Evolutionary conservation across 2,797 vertebrate genomes (phyloP).

Genomic region (Cynopterus sphinx): DNA sequence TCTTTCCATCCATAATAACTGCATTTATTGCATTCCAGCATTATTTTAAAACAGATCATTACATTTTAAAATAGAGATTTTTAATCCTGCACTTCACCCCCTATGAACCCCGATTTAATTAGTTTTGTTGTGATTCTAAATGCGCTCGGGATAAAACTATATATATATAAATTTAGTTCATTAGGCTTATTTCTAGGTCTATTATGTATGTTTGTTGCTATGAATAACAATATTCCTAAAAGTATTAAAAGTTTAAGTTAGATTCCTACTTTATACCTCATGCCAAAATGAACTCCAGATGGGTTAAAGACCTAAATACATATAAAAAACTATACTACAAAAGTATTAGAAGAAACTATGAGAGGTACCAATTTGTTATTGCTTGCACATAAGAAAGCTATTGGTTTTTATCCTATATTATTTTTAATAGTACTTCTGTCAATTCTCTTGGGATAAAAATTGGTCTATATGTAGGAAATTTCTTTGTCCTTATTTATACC

Average conservation of each 20-base stretch:
- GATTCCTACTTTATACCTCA: not conserved
- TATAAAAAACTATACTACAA: not conserved
- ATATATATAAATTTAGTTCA: not conserved
- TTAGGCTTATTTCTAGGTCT: not conserved
- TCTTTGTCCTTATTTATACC: not conserved
- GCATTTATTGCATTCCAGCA: not conserved
- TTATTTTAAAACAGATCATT: too few relatives aligned
- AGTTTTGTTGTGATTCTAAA: not conserved
- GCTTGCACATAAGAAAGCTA: not conserved
- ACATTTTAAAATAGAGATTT: not conserved
- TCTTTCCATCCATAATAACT: not conserved
- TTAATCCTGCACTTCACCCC: not conserved
- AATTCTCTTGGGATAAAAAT: not conserved
- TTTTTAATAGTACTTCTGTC: not conserved
- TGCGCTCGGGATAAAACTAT: not conserved
- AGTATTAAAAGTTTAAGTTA: not conserved
- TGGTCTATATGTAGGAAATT: not conserved
- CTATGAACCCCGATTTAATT: not conserved
- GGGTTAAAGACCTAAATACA: not conserved
- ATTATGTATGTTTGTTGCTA: not conserved
- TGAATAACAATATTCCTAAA: not conserved
- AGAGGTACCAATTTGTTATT: not conserved
- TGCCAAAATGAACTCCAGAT: not conserved
- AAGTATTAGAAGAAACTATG: conserved; percentile 7
- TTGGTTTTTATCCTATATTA: not conserved